Conservation (phyloP, 2,888 invertebrate genomes). For the Onthophagus sagittarius region DNA sequence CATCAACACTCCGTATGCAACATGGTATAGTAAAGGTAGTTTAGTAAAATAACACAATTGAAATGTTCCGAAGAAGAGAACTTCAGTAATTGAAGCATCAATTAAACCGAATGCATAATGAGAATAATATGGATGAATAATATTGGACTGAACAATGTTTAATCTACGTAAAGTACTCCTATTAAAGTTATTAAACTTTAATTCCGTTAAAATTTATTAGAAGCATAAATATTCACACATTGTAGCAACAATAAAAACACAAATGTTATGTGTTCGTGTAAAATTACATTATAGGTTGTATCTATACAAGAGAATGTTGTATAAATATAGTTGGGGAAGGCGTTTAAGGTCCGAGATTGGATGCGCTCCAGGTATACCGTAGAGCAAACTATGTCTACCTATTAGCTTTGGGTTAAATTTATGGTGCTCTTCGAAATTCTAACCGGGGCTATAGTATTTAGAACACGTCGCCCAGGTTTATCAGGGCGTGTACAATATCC, state of each 20-base stretch:
- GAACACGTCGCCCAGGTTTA: neutral
- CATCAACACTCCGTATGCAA: too few relatives aligned
- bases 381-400: neutral
- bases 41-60: too few relatives aligned
- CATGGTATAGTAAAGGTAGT: too few relatives aligned
- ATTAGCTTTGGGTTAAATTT: neutral
- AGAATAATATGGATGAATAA: too few relatives aligned
- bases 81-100: too few relatives aligned
- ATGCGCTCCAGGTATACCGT: neutral
- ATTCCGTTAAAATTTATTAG: neutral
- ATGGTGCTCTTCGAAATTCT: neutral
- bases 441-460: neutral
- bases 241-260: neutral
- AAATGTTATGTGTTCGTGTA: neutral
- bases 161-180: too few relatives aligned
- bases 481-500: neutral
- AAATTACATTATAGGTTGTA: neutral
- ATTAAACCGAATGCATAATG: too few relatives aligned
- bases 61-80: too few relatives aligned
- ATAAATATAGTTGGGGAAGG: neutral
- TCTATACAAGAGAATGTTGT: neutral
- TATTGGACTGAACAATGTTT: too few relatives aligned
- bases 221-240: neutral
- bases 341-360: neutral
- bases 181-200: too few relatives aligned